phyloP scores from a whole-genome alignment of 2,888 invertebrate genomes.

The Ennomos erosarius region DNA sequence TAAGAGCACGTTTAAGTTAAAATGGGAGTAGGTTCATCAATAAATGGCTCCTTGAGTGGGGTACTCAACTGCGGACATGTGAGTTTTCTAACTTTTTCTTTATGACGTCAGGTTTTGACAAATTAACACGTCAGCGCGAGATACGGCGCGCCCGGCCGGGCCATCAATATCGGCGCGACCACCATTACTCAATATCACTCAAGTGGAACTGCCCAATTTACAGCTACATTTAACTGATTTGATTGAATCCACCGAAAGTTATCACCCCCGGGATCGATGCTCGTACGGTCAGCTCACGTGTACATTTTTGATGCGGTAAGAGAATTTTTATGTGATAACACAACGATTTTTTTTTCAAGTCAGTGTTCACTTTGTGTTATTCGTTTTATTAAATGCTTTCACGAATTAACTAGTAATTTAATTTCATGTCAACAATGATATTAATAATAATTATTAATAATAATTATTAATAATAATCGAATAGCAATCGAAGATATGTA shows the following conservation, averaged over 20 bases:
- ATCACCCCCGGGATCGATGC: slow-evolving; percentile 55
- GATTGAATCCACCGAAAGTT: slow-evolving; percentile 77
- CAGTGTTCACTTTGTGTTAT: too few species aligned
- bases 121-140: slow-evolving; percentile 74
- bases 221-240: slow-evolving; percentile 83
- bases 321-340: slow-evolving; percentile 7
- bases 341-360: neutral
- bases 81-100: slow-evolving; percentile 66
- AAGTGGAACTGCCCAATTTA: slow-evolving; percentile 82
- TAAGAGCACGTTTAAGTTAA: neutral
- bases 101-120: slow-evolving; percentile 75
- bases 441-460: too few species aligned
- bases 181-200: slow-evolving; percentile 81
- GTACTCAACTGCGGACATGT: slow-evolving; percentile 43
- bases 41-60: slow-evolving; percentile 35
- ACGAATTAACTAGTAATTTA: too few species aligned
- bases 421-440: too few species aligned
- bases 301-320: slow-evolving; percentile 31
- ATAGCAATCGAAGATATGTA: too few species aligned
- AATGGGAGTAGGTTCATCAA: slow-evolving; percentile 28
- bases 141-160: slow-evolving; percentile 63
- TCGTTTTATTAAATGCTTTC: too few species aligned
- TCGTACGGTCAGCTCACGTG: slow-evolving; percentile 45
- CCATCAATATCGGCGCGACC: slow-evolving; percentile 76
- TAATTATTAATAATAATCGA: too few species aligned